These are phyloP conservation scores for Mercenaria mercenaria DNA, from an alignment of 1,140 invertebrate genomes.

Conservation along the genomic window DNA sequence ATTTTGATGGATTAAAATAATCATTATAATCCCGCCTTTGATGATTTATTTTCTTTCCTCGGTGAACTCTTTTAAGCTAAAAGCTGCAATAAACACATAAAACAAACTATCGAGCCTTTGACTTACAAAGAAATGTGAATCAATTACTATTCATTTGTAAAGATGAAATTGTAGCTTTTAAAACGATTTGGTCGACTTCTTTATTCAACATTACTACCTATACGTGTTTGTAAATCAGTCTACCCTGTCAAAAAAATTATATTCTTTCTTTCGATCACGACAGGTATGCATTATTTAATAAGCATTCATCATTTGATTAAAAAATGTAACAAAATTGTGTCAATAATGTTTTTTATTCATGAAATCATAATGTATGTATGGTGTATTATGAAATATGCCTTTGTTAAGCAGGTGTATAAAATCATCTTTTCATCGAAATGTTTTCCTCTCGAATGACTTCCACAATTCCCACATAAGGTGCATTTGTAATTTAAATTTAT, in stretches of 20 bases:
- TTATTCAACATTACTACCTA: neutral
- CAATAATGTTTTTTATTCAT: neutral
- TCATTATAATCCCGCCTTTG: conserved; percentile 2
- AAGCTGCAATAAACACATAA: neutral
- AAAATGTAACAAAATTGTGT: conserved; percentile 1
- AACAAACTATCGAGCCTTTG: neutral
- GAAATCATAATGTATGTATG: neutral
- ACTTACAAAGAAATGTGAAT: neutral
- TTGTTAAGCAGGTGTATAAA: neutral
- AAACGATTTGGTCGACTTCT: neutral
- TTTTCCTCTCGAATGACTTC: neutral
- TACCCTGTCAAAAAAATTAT: neutral
- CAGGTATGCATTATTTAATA: neutral
- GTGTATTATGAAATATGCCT: neutral
- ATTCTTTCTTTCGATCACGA: neutral
- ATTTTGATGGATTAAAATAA: neutral
- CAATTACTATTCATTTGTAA: neutral
- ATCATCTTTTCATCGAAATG: neutral
- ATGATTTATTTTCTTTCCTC: neutral
- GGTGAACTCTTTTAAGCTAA: neutral
- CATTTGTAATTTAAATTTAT: too few species aligned
- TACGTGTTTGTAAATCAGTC: neutral
- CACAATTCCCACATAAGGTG: neutral
- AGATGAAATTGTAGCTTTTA: neutral
- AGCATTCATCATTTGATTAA: neutral